Conservation (phyloP, 2,797 vertebrate genomes). For the Craterocephalus amniculus region DNA sequence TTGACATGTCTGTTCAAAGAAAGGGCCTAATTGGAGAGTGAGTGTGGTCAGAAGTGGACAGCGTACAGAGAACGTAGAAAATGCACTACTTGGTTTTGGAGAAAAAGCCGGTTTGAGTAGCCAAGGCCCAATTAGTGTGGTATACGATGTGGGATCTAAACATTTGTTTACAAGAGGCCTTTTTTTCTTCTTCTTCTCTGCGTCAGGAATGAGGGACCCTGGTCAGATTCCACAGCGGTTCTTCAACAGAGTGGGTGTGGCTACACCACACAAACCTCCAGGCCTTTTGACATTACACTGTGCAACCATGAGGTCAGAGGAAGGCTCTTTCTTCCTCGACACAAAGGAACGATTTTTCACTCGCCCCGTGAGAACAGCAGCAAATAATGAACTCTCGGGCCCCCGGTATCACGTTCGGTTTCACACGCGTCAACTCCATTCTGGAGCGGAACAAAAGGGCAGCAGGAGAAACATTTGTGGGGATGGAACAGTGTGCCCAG, state of each 20-base stretch:
- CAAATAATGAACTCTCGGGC: constrained; percentile 74
- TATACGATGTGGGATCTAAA: constrained; percentile 65
- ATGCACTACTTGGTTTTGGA: constrained; percentile 41
- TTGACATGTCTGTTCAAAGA: constrained; percentile 17
- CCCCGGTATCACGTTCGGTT: constrained; percentile 70
- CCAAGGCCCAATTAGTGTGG: constrained; percentile 73
- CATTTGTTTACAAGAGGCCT: constrained; percentile 70
- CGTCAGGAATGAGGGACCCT: constrained; percentile 40
- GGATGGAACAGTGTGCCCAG: constrained; percentile 58
- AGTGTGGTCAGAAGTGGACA: constrained; percentile 37
- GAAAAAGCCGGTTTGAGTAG: constrained; percentile 37
- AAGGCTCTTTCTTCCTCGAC: constrained; percentile 72
- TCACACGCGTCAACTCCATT: constrained; percentile 77
- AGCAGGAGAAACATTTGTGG: constrained; percentile 70
- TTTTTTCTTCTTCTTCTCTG: constrained; percentile 23
- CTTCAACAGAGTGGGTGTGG: constrained; percentile 75
- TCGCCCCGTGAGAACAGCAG: constrained; percentile 73
- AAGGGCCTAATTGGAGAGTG: constrained; percentile 47
- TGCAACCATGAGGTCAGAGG: constrained; percentile 78
- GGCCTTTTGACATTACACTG: constrained; percentile 77
- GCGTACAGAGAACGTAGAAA: constrained; percentile 40
- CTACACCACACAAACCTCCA: constrained; percentile 68
- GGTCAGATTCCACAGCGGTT: constrained; percentile 53
- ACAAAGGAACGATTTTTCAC: constrained; percentile 79
- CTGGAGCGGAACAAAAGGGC: constrained; percentile 75